Evolutionary conservation across 23 tunicate species (phyloP).

Genomic region (Corella eumyota): DNA sequence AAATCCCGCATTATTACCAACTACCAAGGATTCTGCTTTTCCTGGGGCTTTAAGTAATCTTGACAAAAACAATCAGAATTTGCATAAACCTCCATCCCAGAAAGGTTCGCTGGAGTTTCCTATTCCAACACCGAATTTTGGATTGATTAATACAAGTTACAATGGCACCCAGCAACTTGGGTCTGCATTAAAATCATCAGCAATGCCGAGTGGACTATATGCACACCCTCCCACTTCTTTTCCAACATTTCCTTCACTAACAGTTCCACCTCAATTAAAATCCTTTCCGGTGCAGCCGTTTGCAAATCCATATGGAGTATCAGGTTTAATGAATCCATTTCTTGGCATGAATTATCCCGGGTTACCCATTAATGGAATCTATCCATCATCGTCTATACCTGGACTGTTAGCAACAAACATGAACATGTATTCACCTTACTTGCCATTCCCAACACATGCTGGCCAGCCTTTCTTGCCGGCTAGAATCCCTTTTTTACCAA

Average conservation of each 20-base stretch:
- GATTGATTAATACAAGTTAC: background rate
- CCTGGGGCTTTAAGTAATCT: background rate
- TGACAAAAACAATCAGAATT: background rate
- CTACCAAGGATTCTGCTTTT: background rate
- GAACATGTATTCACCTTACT: background rate
- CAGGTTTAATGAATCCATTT: background rate
- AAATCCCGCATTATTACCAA: background rate
- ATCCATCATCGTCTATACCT: background rate
- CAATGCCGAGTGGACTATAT: background rate
- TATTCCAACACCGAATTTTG: slow-evolving; percentile 16
- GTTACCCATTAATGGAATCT: background rate
- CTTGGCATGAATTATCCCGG: slow-evolving; percentile 3
- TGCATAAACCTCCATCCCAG: background rate
- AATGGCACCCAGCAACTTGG: no score
- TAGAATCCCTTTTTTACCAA: slow-evolving; percentile 3
- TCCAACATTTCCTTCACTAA: background rate
- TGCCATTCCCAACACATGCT: background rate
- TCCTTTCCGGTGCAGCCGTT: background rate
- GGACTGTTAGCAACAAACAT: background rate
- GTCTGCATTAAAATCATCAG: no score
- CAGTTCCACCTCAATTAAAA: no score
- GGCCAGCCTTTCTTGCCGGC: background rate
- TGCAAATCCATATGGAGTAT: background rate
- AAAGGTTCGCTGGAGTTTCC: slow-evolving; percentile 4
- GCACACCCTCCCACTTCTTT: background rate